Conservation (phyloP, 2,113 vertebrate species). For the Vombatus ursinus region DNA sequence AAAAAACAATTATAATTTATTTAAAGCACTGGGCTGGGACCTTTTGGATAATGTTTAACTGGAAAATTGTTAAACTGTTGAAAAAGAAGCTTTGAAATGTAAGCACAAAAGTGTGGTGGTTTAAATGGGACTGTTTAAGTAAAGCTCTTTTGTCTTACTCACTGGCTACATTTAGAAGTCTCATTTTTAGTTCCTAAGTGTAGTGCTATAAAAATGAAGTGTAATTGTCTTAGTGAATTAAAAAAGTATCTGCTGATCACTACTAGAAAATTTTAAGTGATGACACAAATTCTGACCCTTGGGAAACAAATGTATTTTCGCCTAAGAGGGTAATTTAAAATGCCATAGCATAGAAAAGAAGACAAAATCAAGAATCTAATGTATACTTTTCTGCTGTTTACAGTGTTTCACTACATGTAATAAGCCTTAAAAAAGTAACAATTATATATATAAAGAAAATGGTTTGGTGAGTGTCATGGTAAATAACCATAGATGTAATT, state of each 20-base stretch:
- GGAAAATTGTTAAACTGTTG: background rate
- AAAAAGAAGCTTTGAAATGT: background rate
- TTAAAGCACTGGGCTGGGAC: background rate
- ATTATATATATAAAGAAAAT: background rate
- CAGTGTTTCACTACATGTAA: background rate
- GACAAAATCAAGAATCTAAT: background rate
- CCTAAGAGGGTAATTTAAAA: conserved; percentile 13
- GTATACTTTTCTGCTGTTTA: background rate
- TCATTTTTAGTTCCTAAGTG: conserved; percentile 24
- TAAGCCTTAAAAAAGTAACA: conserved; percentile 2
- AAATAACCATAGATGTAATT: conserved; percentile 14
- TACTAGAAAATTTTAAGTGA: conserved; percentile 23
- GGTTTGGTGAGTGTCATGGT: background rate
- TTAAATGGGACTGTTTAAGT: background rate
- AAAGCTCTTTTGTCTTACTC: background rate
- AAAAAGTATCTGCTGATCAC: conserved; percentile 1
- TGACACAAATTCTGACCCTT: conserved; percentile 24
- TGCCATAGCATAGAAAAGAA: background rate
- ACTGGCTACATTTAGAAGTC: background rate
- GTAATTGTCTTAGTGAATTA: conserved; percentile 38
- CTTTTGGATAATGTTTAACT: background rate
- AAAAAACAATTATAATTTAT: background rate
- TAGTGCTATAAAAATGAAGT: conserved; percentile 29
- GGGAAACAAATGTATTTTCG: conserved; percentile 1
- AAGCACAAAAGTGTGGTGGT: background rate